Conservation (phyloP, 2,113 vertebrate genomes). For the Salvelinus namaycush region DNA sequence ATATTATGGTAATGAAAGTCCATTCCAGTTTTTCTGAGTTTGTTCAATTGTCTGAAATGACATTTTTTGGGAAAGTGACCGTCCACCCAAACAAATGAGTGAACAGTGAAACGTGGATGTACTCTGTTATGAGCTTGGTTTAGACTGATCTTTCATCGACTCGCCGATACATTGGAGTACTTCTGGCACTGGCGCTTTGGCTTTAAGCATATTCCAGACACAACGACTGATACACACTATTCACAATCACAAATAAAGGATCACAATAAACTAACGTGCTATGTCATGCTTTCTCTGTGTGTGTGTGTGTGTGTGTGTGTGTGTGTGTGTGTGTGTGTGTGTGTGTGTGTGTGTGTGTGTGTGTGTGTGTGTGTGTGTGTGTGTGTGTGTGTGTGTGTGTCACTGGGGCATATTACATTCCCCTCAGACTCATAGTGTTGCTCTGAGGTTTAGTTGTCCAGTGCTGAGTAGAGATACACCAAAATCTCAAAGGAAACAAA, state of each 20-base stretch:
- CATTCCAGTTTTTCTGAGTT: slow-evolving; percentile 22
- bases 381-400: background rate
- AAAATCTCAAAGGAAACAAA: too few species aligned
- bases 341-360: background rate
- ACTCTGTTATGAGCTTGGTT: slow-evolving; percentile 27
- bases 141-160: slow-evolving; percentile 1
- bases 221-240: slow-evolving; percentile 30
- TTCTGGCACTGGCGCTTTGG: background rate
- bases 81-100: slow-evolving; percentile 32
- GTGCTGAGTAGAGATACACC: background rate
- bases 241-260: slow-evolving; percentile 29
- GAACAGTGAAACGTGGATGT: slow-evolving; percentile 28
- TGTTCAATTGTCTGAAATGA: slow-evolving; percentile 20
- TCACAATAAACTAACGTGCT: slow-evolving; percentile 31
- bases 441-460: background rate
- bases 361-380: background rate
- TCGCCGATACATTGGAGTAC: background rate
- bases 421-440: background rate
- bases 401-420: background rate
- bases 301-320: background rate
- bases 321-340: background rate
- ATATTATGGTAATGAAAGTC: slow-evolving; percentile 44
- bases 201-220: slow-evolving; percentile 38
- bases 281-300: background rate
- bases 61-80: slow-evolving; percentile 27